Evolutionary conservation across 2,888 invertebrate genomes (phyloP).

Genomic region (Amiota mariae): DNA sequence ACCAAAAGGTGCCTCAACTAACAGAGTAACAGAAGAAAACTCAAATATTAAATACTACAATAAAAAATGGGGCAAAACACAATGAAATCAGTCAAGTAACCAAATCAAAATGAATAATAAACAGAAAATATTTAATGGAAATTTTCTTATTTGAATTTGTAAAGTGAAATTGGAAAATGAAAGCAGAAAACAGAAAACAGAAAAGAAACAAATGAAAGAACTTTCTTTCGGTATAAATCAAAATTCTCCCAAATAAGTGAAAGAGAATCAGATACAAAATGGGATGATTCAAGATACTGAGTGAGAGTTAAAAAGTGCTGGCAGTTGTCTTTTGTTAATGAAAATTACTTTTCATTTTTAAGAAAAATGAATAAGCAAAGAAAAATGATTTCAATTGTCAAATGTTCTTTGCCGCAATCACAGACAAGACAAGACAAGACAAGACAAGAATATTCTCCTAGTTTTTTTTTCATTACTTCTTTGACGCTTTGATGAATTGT

Average conservation of each 20-base stretch:
- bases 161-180: neutral
- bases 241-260: neutral
- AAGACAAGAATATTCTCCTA: neutral
- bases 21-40: neutral
- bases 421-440: neutral
- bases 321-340: constrained; percentile 15
- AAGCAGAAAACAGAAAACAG: too few relatives aligned
- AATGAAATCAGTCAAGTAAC: neutral
- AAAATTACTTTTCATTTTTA: constrained; percentile 15
- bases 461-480: neutral
- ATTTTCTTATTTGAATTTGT: constrained; percentile 34
- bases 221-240: too few relatives aligned
- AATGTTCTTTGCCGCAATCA: constrained; percentile 8
- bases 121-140: neutral
- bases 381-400: neutral
- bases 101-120: constrained; percentile 8
- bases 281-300: neutral
- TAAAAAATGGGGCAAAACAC: neutral
- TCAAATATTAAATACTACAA: constrained; percentile 2
- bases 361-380: too few relatives aligned
- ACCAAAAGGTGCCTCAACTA: constrained; percentile 12
- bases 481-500: constrained; percentile 12
- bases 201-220: too few relatives aligned
- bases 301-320: neutral
- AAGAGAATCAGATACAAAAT: neutral